phyloP scores from a whole-genome alignment of 1,140 invertebrate genomes.

The Trachymyrmex cornetzi region DNA sequence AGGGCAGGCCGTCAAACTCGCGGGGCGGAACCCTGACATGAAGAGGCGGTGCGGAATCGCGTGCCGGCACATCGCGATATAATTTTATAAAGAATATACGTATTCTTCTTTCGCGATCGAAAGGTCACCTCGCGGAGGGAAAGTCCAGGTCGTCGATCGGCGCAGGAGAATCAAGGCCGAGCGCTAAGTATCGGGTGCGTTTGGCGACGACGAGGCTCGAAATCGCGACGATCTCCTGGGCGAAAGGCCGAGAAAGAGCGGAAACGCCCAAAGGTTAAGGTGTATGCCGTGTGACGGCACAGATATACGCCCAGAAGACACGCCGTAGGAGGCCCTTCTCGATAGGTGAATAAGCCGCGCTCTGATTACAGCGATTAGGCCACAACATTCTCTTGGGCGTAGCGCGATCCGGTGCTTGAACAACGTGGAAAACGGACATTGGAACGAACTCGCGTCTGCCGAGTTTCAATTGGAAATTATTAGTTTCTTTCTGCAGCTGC shows the following conservation, averaged over 20 bases:
- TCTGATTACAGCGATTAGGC: slow-evolving; percentile 52
- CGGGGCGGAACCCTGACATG: slow-evolving; percentile 86
- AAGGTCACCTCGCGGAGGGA: background rate
- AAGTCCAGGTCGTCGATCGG: slow-evolving; percentile 2
- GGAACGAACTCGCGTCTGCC: background rate
- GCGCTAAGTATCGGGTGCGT: background rate
- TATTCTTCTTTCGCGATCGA: background rate
- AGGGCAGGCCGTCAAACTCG: slow-evolving; percentile 87
- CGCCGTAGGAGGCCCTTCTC: slow-evolving; percentile 60
- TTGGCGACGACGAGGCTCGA: background rate
- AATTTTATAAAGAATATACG: slow-evolving; percentile 15
- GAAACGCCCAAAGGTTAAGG: slow-evolving; percentile 83
- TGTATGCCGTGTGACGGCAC: slow-evolving; percentile 73
- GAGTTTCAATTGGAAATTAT: background rate
- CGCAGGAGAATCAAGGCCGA: background rate
- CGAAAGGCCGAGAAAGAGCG: slow-evolving; percentile 74
- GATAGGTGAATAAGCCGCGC: slow-evolving; percentile 39
- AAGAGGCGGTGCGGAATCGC: slow-evolving; percentile 86
- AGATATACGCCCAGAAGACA: slow-evolving; percentile 79
- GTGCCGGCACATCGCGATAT: slow-evolving; percentile 67
- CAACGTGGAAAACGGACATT: slow-evolving; percentile 31
- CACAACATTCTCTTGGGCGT: slow-evolving; percentile 28
- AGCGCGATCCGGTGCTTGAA: background rate
- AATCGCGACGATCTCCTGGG: slow-evolving; percentile 12
- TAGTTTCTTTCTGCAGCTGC: background rate